Base-by-base conservation (phyloP, 2,888 invertebrate species). In the Slavum lentiscoides region DNA sequence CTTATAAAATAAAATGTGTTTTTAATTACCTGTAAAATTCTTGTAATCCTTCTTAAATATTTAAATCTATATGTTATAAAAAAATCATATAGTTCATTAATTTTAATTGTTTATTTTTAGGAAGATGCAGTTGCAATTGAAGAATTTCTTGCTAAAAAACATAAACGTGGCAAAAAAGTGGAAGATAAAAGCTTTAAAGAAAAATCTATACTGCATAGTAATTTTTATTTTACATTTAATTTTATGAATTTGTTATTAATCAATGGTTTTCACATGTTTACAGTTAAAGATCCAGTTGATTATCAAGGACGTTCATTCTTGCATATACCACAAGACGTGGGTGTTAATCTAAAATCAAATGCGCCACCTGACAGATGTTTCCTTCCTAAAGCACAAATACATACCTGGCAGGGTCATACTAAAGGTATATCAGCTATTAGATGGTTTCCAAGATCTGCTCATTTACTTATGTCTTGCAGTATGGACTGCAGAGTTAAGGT, bases 401-500 rank as follows among this genome's bases (percentile, higher is more conserved):
- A 96, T 87, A 96, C 96, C 0, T 98, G 97, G 97, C 92, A 94
- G 83, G 98, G 98, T 0, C 99, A 99, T 88, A 94, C 94, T 37
- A 98, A 98, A 87, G 97, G 97, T 69, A 92, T 99, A 85, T 93
- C 98, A 0, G 93, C 95, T 0, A 95, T 96, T 83, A 91, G 96
- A 82, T 98, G 97, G 95, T 94, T 97, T 85, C 99, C 99, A 0
- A 89, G 90, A 83, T 94, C 96, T 0, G 98, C 97, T 0, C 99
- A 99, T 87, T 90, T 99, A 82, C 89, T 99, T 85, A 89, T 99
- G 1, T 98, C 98, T 0, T 95, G 94, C 74, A 94, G 97, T 84
- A 97, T 99, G 98, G 99, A 99, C 87, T 93, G 93, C 84, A 91
- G 97, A 84, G 94, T 98, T 76, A 98, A 99, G 90, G 93, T 93